Base-by-base conservation (phyloP, 2,113 vertebrate species). In the Sphyrna mokarran region DNA sequence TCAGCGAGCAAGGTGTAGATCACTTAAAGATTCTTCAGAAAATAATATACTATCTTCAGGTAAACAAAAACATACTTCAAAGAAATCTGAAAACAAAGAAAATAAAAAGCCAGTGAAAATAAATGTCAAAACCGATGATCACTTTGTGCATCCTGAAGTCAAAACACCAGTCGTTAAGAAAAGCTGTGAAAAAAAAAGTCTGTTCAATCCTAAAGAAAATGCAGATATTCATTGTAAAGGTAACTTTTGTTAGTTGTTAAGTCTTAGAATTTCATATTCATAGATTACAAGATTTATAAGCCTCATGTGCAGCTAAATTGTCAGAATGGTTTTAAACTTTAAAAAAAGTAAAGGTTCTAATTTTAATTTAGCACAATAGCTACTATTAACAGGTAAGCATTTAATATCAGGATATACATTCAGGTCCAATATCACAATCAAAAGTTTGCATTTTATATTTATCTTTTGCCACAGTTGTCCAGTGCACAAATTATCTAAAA, bases 21-120 rank as follows among this genome's bases (percentile, higher is more conserved):
- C 96, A 0, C 95, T 95, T 22, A 96, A 97, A 94, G 97, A 96
- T 95, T 96, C 90, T 80, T 96, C 83, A 11, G 40, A 96, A 33
- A 66, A 96, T 96, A 70, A 48, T 90, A 43, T 58, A 23, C 0
- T 96, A 85, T 58, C 96, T 96, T 96, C 96, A 54, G 96, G 48
- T 26, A 96, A 96, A 76, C 95, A 96, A 8, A 97, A 97, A 96
- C 96, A 96, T 96, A 96, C 96, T 96, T 96, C 97, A 87, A 97
- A 96, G 96, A 96, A 97, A 95, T 96, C 40, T 63, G 97, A 98
- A 96, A 98, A 98, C 97, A 98, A 99, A 97, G 98, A 99, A 96
- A 98, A 99, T 95, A 54, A 97, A 4, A 89, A 96, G 9, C 96
- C 87, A 96, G 96, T 95, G 90, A 96, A 95, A n/a, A 85, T 96